Conservation (phyloP, 1,140 invertebrate genomes). For the Drosophila repletoides region DNA sequence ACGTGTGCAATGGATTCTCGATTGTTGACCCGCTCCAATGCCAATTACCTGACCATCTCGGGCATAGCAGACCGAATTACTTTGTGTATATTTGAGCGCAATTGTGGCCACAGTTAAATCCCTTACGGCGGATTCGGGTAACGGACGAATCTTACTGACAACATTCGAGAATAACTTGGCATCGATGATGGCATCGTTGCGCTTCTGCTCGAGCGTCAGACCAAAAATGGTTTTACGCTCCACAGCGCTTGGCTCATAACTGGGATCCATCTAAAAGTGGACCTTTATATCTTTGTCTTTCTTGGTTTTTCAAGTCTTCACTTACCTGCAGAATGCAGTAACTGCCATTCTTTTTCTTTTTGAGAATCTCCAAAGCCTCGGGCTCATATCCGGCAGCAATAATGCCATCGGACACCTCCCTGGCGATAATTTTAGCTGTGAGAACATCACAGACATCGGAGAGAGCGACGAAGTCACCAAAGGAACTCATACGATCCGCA, state of each 20-base stretch:
- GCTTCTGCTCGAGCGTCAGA: conserved; percentile 94
- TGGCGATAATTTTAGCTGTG: conserved; percentile 90
- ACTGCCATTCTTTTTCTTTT: conserved; percentile 96
- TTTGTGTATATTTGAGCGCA: conserved; percentile 98
- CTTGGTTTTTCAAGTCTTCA: conserved; percentile 6
- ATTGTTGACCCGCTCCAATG: conserved; percentile 98
- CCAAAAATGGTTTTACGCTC: conserved; percentile 96
- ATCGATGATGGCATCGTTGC: conserved; percentile 95
- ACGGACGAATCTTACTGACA: conserved; percentile 88
- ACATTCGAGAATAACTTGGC: conserved; percentile 91
- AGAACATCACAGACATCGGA: conserved; percentile 95
- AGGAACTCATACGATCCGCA: conserved; percentile 99
- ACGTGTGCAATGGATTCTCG: conserved; percentile 97
- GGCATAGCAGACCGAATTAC: conserved; percentile 81
- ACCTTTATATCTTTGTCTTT: background rate
- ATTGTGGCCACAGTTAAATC: conserved; percentile 98
- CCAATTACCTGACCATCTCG: conserved; percentile 96
- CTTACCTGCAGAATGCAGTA: conserved; percentile 94
- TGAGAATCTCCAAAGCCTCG: conserved; percentile 93
- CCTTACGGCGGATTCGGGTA: conserved; percentile 90
- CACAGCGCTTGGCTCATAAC: conserved; percentile 90
- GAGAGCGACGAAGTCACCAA: conserved; percentile 98
- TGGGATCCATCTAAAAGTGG: conserved; percentile 90
- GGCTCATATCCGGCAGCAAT: conserved; percentile 95
- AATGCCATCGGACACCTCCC: conserved; percentile 97